Evolutionary conservation across 2,888 invertebrate species (phyloP), one percentile per base, ranked within the genome.

Genomic region (Buathra laborator): DNA sequence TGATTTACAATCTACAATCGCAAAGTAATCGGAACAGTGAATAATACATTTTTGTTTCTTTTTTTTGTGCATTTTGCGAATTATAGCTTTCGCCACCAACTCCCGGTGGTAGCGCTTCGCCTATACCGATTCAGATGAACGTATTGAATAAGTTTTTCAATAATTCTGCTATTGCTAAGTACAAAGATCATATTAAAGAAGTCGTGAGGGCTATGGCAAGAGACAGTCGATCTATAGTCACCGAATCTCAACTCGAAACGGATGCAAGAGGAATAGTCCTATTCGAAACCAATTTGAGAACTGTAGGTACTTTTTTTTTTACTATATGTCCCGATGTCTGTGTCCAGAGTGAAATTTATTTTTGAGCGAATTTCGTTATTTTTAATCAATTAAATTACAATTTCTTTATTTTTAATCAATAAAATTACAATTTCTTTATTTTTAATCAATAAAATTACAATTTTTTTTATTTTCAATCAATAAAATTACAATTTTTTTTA

Each of bases 211-310:
- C 76, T 10, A 51, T 82, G 44, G 76, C 70, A 32, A 82, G 48
- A 19, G 3, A 76, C 10, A 29, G 43, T 24, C 64, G 71, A 64
- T 14, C 14, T 2, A 7, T 44, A 14, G n/a, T 76, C n/a, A 12
- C n/a, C 19, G 59, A 76, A 16, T 29, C n/a, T 9, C 46, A 62
- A 10, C 37, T 82, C 12, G 51, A 70, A 12, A n/a, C 43, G 10
- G 81, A 82, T 32, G 76, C 70, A 14, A 46, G 32, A 44, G 51
- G 76, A 44, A 37, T 82, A 6, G 64, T 76, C 1, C 5, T 2
- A 2, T 82, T 82, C 29, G 81, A 82, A 67, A 29, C 46, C n/a
- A 19, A 48, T 51, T 76, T 82, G n/a, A n/a, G 62, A 51, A 0
- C n/a, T 10, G 81, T 82, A 3, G 64, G 76, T 67, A 37, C 32